phyloP scores from a whole-genome alignment of 2,113 vertebrate genomes.

The Chionodraco myersi region DNA sequence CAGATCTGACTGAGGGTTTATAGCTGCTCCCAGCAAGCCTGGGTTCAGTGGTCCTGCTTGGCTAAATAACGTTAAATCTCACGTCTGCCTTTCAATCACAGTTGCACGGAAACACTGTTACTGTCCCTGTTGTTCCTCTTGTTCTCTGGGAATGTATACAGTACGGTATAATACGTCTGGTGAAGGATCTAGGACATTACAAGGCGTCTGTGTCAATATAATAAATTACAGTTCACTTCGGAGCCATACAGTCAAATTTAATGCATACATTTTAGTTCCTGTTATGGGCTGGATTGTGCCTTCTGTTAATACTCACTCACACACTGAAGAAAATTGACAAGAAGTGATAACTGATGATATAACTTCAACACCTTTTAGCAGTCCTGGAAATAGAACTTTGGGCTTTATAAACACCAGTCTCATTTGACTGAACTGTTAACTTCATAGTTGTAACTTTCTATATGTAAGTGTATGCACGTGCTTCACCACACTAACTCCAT shows the following conservation, averaged over 20 bases:
- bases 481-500: slow-evolving; percentile 5
- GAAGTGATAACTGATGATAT: not conserved
- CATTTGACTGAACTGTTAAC: not conserved
- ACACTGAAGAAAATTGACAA: not conserved
- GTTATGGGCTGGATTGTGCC: not conserved
- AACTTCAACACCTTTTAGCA: not conserved
- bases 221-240: slow-evolving; percentile 18
- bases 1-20: slow-evolving; percentile 77
- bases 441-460: not conserved
- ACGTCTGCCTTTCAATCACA: slow-evolving; percentile 29
- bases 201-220: slow-evolving; percentile 20
- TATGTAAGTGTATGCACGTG: not conserved
- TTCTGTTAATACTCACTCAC: not conserved
- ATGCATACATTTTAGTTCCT: slow-evolving; percentile 1
- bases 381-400: not conserved
- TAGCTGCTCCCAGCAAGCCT: slow-evolving; percentile 60
- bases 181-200: not conserved
- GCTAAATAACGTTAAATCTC: slow-evolving; percentile 73
- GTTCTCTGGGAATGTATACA: slow-evolving; percentile 16
- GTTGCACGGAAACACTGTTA: slow-evolving; percentile 36
- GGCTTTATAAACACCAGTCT: not conserved
- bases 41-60: slow-evolving; percentile 63
- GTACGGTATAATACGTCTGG: not conserved
- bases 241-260: slow-evolving; percentile 4
- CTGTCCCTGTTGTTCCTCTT: slow-evolving; percentile 43